These are phyloP conservation scores for Murina feae DNA, from an alignment of 2,113 vertebrate species.

Conservation along the genomic window DNA sequence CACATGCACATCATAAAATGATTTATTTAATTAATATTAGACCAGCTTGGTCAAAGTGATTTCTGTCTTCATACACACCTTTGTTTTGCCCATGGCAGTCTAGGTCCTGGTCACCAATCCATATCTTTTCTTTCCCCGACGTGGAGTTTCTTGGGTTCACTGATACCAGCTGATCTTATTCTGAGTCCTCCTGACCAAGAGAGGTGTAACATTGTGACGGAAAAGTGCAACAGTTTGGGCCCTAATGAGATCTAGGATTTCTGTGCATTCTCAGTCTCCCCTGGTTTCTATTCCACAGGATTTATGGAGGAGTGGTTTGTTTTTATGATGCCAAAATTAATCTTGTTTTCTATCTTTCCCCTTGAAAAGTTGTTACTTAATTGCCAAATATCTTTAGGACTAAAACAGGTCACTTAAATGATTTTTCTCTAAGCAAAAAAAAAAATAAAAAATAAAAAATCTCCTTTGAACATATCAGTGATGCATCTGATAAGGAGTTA, in stretches of 20 bases:
- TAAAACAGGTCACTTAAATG: background rate
- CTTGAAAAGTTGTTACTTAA: background rate
- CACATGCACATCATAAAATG: background rate
- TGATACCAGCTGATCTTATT: background rate
- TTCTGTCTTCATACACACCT: background rate
- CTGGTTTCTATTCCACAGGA: background rate
- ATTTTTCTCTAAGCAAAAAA: background rate
- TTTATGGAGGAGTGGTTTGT: background rate
- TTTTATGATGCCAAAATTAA: background rate
- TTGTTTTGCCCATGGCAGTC: background rate
- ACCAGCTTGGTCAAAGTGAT: background rate
- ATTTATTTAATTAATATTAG: background rate
- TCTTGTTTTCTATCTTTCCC: background rate
- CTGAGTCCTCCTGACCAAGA: background rate
- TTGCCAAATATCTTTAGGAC: background rate
- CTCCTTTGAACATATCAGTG: background rate
- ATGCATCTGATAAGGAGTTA: background rate
- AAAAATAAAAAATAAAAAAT: background rate
- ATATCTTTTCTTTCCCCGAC: background rate
- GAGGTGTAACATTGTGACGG: background rate
- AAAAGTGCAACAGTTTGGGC: background rate
- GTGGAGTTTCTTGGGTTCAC: background rate
- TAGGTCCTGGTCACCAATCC: background rate
- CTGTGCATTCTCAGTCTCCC: background rate
- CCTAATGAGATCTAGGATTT: background rate